Evolutionary conservation across 1,140 invertebrate species (phyloP).

Genomic region (Drosophila grimshawi): DNA sequence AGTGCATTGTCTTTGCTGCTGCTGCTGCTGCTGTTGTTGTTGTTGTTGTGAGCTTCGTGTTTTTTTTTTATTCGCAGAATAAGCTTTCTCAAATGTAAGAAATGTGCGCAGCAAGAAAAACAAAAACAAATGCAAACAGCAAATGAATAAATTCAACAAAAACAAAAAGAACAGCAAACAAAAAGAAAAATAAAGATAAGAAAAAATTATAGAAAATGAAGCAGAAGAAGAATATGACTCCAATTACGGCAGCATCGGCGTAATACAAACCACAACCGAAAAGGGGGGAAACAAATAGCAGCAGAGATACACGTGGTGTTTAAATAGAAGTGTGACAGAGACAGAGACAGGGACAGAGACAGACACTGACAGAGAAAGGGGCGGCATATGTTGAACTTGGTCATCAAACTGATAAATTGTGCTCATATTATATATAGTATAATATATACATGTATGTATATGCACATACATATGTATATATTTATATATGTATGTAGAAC

Average conservation of each 20-base stretch:
- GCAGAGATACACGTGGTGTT: background rate
- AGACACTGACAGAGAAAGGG: background rate
- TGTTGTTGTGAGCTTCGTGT: conserved; percentile 11
- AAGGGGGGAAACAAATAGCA: background rate
- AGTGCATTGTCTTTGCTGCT: too few relatives aligned
- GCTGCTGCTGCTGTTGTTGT: conserved; percentile 23
- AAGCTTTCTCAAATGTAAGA: conserved; percentile 7
- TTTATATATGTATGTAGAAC: conserved; percentile 1
- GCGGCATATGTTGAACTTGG: conserved; percentile 33
- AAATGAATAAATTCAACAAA: background rate
- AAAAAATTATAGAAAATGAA: conserved; percentile 6
- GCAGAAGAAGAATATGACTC: conserved; percentile 35
- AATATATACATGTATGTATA: background rate
- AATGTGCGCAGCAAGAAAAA: conserved; percentile 6
- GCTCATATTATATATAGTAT: background rate
- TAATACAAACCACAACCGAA: conserved; percentile 27
- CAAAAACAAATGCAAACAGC: background rate
- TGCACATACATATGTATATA: background rate
- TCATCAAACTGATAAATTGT: conserved; percentile 33
- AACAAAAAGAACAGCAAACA: background rate
- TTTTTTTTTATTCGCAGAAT: conserved; percentile 9
- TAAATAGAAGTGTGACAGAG: background rate
- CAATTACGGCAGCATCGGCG: conserved; percentile 53
- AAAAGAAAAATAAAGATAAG: background rate
- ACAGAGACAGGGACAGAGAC: background rate